Percentiles rank a stretch among this genome's conserved stretches.
Conservation (phyloP, 2,113 vertebrate genomes). For the Ctenomys sociabilis region DNA sequence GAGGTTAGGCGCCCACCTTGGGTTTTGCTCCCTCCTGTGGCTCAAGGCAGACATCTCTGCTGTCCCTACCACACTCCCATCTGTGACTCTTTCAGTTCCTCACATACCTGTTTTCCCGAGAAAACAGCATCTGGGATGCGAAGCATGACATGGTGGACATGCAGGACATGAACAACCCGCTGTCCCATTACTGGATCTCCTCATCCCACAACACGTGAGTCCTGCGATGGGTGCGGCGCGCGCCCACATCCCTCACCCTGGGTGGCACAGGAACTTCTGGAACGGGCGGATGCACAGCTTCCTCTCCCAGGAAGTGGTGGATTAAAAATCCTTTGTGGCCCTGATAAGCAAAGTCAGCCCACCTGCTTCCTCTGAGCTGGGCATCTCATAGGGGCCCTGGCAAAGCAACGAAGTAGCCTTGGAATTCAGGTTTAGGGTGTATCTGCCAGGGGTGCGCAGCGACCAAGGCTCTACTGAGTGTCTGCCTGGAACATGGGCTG, state of each 20-base stretch:
- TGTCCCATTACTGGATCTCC: slow-evolving; percentile 99
- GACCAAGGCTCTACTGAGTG: not conserved
- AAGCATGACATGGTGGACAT: slow-evolving; percentile 90
- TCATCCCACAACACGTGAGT: slow-evolving; percentile 99
- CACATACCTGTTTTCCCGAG: slow-evolving; percentile 96
- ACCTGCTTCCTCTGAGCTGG: not conserved
- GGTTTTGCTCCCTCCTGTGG: rapidly evolving
- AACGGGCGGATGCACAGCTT: rapidly evolving
- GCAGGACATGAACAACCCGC: slow-evolving; percentile 97
- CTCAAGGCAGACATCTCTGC: rapidly evolving
- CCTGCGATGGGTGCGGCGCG: not conserved
- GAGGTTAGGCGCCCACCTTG: not conserved
- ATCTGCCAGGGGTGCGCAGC: not conserved
- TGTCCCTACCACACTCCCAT: rapidly evolving
- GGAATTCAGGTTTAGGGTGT: not conserved
- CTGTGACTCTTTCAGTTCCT: slow-evolving; percentile 89
- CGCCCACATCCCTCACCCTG: not conserved
- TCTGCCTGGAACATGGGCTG: not conserved
- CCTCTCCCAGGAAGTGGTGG: not conserved
- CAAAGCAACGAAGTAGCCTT: not conserved
- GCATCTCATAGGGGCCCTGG: not conserved
- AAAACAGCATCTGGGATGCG: slow-evolving; percentile 97
- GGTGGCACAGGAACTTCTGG: not conserved
- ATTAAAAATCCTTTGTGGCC: not conserved
- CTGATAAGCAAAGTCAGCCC: not conserved